Percentiles rank a stretch among this genome's conserved stretches.
phyloP scores from a whole-genome alignment of 2,888 invertebrate species.

The Pammene fasciana region DNA sequence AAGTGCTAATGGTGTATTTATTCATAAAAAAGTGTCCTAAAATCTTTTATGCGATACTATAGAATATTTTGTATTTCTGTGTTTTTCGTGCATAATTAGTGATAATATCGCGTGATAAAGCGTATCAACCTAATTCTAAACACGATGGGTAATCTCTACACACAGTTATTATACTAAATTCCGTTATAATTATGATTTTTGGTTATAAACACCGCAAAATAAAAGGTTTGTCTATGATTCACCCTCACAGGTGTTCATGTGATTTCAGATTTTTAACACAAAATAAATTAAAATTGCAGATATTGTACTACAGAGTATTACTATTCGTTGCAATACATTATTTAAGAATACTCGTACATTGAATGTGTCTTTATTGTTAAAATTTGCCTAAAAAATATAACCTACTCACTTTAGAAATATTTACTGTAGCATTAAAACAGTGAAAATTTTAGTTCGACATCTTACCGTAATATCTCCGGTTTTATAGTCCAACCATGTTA shows the following conservation, averaged over 20 bases:
- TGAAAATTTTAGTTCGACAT: neutral
- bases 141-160: neutral
- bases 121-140: neutral
- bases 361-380: neutral
- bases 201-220: conserved; percentile 40
- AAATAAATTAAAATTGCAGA: conserved; percentile 38
- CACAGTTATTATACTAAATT: neutral
- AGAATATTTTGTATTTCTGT: conserved; percentile 42
- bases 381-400: neutral
- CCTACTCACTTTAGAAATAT: neutral
- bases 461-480: too few relatives aligned
- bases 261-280: conserved; percentile 51
- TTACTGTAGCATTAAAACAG: neutral
- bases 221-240: conserved; percentile 53
- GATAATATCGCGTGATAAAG: neutral
- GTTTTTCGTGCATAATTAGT: conserved; percentile 33
- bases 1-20: conserved; percentile 50
- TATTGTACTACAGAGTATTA: neutral
- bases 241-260: conserved; percentile 60
- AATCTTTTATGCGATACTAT: conserved; percentile 46
- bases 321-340: conserved; percentile 16
- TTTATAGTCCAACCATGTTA: too few relatives aligned
- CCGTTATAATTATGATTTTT: neutral
- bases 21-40: conserved; percentile 47
- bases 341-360: neutral